Conservation (phyloP, 2,797 vertebrate species). For the Sebastes elongatus region DNA sequence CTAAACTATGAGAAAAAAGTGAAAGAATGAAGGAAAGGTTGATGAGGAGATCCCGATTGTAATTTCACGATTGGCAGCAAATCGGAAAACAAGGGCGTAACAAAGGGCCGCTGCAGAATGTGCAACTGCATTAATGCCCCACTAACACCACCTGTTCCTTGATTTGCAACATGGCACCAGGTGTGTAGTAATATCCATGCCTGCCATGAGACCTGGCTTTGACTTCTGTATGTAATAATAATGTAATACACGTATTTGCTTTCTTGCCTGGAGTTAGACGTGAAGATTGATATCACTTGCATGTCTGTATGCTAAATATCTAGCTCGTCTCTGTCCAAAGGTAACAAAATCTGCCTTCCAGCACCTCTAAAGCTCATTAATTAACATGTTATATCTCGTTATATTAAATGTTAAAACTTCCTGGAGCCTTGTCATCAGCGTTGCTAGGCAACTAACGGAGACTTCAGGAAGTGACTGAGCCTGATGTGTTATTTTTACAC, state of each 20-base stretch:
- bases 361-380: not conserved
- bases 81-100: slow-evolving; percentile 42
- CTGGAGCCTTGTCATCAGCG: not conserved
- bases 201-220: not conserved
- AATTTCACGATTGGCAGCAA: not conserved
- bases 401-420: not conserved
- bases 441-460: not conserved
- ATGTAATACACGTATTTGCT: not conserved
- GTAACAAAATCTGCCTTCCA: not conserved
- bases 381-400: not conserved
- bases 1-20: not conserved
- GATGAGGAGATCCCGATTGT: not conserved
- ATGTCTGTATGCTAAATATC: not conserved
- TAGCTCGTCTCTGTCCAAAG: not conserved
- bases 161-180: not conserved
- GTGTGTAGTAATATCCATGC: not conserved
- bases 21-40: not conserved
- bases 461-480: not conserved
- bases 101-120: not conserved
- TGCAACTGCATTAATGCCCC: not conserved
- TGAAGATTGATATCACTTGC: not conserved
- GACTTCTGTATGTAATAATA: not conserved
- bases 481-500: not conserved
- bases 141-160: not conserved
- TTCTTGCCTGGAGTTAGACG: not conserved